Base-by-base conservation (phyloP, 2,113 vertebrate genomes). In the Anser cygnoides region DNA sequence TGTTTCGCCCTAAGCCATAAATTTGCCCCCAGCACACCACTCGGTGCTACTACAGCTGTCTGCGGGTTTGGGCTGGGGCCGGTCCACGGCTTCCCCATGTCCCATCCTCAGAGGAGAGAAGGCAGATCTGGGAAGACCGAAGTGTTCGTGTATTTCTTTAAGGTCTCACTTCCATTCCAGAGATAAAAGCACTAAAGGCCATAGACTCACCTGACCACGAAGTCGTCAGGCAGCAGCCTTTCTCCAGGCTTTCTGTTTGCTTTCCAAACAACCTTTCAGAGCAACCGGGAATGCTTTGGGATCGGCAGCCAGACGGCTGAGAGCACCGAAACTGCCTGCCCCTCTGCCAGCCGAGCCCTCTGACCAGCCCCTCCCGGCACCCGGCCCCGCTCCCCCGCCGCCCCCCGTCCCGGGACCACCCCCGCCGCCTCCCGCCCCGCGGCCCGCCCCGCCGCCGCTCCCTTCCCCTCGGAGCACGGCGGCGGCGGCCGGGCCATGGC, bases 121-220 rank as follows among this genome's bases (percentile, higher is more conserved):
- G 70, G 71, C 0, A 0, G 54, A 3, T 17, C 77, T 13, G 29
- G 44, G 23, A 41, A 14, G 17, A 9, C 12, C 6, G 0, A 5
- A 41, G 52, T 8, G 4, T 52, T 28, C 2, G 1, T 5, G 41
- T 4, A 22, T 10, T 39, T 50, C 41, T 20, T 17, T 52, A 43
- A 25, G 18, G 25, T 31, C 37, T 66, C 39, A 3, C 33, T n/a
- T 46, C 19, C 44, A 4, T 66, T 46, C 35, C 73, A 37, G 67
- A 52, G 39, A 6, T 11, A 23, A 55, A 23, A 52, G 9, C 39
- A 8, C 23, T 9, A 8, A 9, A n/a, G 33, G 44, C 35, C 35
- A 2, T 52, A 9, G 44, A 6, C 62, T 46, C 67, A 41, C 52
- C 68, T 43, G 86, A 13, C 21, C 13, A 0, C 3, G 4, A 39